Percentiles rank a stretch among this genome's conserved stretches.
Evolutionary conservation across 1,140 invertebrate genomes (phyloP).

Genomic region (Arctopsyche grandis): DNA sequence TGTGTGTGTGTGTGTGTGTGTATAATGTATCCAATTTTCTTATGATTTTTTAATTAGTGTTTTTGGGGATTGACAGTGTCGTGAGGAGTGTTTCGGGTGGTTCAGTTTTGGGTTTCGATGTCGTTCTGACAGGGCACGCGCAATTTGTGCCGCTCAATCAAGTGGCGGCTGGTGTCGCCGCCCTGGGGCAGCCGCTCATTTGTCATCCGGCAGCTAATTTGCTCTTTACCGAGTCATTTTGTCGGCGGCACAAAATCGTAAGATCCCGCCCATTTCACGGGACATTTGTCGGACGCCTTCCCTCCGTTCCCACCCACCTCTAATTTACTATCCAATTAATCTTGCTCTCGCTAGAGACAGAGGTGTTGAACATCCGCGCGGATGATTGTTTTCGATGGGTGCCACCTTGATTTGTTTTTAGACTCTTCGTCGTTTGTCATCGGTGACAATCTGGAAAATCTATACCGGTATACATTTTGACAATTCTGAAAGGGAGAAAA

Average conservation of each 20-base stretch:
- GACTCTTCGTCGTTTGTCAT: too few species aligned
- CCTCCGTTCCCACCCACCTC: slow-evolving; percentile 29
- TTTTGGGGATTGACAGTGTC: too few species aligned
- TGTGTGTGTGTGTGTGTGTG: not conserved
- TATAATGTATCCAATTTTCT: too few species aligned
- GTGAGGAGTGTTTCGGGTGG: not conserved
- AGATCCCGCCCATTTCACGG: slow-evolving; percentile 50
- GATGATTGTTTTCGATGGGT: slow-evolving; percentile 13
- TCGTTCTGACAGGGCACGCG: slow-evolving; percentile 34
- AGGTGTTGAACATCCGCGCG: not conserved
- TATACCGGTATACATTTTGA: too few species aligned
- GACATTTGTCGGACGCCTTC: slow-evolving; percentile 40
- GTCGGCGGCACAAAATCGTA: slow-evolving; percentile 41
- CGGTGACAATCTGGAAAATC: too few species aligned
- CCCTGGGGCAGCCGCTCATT: slow-evolving; percentile 35
- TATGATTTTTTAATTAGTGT: too few species aligned
- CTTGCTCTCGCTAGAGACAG: slow-evolving; percentile 27
- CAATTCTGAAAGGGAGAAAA: too few species aligned
- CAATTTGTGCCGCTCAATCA: slow-evolving; percentile 51
- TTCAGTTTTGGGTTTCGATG: not conserved
- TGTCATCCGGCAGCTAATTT: slow-evolving; percentile 52
- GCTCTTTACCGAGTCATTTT: slow-evolving; percentile 45
- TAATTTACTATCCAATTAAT: slow-evolving; percentile 53
- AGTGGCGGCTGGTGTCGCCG: slow-evolving; percentile 26
- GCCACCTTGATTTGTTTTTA: too few species aligned